Evolutionary conservation across 2,888 invertebrate species (phyloP), one percentile per base, ranked within the genome.

Genomic region (Griposia aprilina): DNA sequence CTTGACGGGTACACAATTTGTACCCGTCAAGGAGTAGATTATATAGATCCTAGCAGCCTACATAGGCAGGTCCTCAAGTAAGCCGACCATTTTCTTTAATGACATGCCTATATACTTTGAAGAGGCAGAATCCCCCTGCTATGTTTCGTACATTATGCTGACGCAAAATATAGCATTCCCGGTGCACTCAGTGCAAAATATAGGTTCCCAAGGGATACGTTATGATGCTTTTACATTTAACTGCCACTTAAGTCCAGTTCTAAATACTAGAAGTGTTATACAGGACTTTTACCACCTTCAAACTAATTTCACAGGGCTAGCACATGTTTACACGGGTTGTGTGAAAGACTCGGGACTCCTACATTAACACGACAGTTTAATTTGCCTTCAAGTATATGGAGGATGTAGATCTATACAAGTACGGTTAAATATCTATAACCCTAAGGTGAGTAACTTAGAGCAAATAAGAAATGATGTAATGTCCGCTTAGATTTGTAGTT

Each of bases 1-100:
- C 77, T 84, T 86, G 86, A 84, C 77, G 77, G 82, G 55, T 79
- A 86, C 74, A 86, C n/a, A 86, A 86, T 86, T 84, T n/a, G n/a
- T n/a, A n/a, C n/a, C n/a, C n/a, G n/a, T n/a, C n/a, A n/a, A n/a
- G n/a, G n/a, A n/a, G n/a, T n/a, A n/a, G n/a, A n/a, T n/a, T n/a
- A n/a, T n/a, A n/a, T n/a, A n/a, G 68, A 76, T 72, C 70, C 41
- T 52, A 68, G 57, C 68, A 72, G 62, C 48, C 41, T 41, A 41
- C 59, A 20, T 41, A 59, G 41, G 26, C 36, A 67, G 50, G 26
- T 63, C 41, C 41, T 72, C 74, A 80, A 73, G 68, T 55, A 36
- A 72, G 76, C 86, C 76, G 62, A 68, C 59, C 50, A 62, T 75
- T 86, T 75, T 83, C 75, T 71, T 62, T 82, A 76, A 85, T 84